Base-by-base conservation (phyloP, 2,797 vertebrate genomes). In the Danio choprae region DNA sequence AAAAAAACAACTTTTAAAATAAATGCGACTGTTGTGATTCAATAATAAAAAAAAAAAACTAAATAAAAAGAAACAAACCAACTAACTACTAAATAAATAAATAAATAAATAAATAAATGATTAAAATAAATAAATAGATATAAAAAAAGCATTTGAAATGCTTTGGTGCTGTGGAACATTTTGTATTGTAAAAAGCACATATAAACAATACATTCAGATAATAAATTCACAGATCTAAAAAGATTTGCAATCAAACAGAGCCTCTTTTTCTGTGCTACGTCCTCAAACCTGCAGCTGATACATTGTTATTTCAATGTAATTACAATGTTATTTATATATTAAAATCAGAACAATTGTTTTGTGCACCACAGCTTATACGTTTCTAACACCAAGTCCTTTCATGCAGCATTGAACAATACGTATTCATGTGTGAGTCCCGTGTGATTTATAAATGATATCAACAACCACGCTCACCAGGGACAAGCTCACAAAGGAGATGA, bases 361-460 rank as follows among this genome's bases (percentile, higher is more conserved):
- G 15, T 74, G 11, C 55, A 60, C 20, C 51, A 56, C 4, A 0
- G 10, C 63, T 41, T 22, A 46, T 40, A 11, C 18, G 16, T 10
- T n/a, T 48, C 8, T 48, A 50, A 41, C 64, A 59, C 1, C 0
- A 12, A 69, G 43, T 50, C 29, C 29, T 43, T 51, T 70, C 18
- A 15, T 1, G 15, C 56, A 50, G 72, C 22, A 18, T 16, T 71
- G 67, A 71, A 79, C 67, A 79, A 60, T 70, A 71, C 43, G 77
- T 62, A 79, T 18, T 70, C 46, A 13, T 48, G 55, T 41, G 20
- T 40, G 44, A 64, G 68, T 44, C 69, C 48, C 15, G 2, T 46
- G 59, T 80, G 68, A 55, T 46, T 64, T 80, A 46, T 16, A 73
- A 64, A 56, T 80, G 11, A 53, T 80, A 73, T 71, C 58, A 72